Evolutionary conservation across 2,113 vertebrate species (phyloP), one percentile per base, ranked within the genome.

Genomic region (Gymnorhina tibicen): DNA sequence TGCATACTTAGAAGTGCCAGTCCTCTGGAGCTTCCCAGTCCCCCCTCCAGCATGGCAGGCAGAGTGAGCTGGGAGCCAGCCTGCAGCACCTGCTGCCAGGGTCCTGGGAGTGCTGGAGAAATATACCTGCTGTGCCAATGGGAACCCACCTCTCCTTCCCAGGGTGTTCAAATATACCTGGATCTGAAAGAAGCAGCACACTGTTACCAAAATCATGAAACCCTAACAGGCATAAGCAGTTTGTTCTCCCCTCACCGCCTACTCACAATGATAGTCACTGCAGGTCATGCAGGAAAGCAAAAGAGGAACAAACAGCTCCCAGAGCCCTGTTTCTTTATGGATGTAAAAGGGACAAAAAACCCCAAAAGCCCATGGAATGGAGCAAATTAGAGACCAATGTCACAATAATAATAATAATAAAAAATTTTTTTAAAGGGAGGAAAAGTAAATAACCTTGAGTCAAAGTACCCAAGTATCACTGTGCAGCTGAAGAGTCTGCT

Each of bases 231-330:
- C 7, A 28, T 52, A 44, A 77, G 11, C 30, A 33, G 6, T 42
- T 70, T 72, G 33, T 35, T 82, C 35, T 75, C 18, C 63, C 35
- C 11, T 90, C 2, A 2, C 35, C 0, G 0, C 50, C 55, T 2
- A 1, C n/a, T 70, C 81, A 33, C 64, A 44, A 3, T 16, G 20
- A 50, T 22, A 56, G 46, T 20, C 46, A 42, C 16, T 41, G 46
- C 4, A 1, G 50, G 78, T 81, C 5, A 1, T 1, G 2, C 0
- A 0, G 46, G 37, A 72, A 85, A 80, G 33, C 1, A 1, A 53
- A 90, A 88, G 39, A 44, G 50, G 37, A 73, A 41, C 13, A 78
- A 87, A 49, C 14, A 52, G 41, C 6, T 82, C 49, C 27, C 75
- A 85, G 44, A 47, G 35, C 7, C 20, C 28, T 82, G 39, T 23